These are phyloP conservation scores for Paramuricea clavata DNA, from an alignment of 92 coral and sea anemone genomes.

Conservation along the genomic window DNA sequence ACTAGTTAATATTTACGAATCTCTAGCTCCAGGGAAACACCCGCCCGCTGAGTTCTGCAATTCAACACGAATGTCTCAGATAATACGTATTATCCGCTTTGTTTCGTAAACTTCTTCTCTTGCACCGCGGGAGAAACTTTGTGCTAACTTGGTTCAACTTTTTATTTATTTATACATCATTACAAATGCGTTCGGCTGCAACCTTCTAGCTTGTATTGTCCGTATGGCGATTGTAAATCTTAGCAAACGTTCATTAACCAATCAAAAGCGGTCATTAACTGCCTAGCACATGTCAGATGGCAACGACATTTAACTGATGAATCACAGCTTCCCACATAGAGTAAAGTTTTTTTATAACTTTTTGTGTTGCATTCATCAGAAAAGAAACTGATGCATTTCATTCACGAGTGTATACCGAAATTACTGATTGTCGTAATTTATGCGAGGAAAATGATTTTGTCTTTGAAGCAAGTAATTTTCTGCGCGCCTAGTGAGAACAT, in stretches of 20 bases:
- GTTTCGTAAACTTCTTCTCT: background rate
- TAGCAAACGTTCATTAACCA: background rate
- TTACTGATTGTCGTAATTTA: background rate
- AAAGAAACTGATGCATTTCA: too few relatives aligned
- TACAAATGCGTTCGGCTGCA: background rate
- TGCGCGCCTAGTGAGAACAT: background rate
- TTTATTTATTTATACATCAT: background rate
- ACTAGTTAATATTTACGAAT: constrained; percentile 45
- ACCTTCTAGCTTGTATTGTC: background rate
- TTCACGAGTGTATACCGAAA: background rate
- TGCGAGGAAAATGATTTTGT: background rate
- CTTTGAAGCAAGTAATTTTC: background rate
- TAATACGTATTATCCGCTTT: background rate
- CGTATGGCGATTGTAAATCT: background rate
- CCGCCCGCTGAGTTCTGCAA: constrained; percentile 12
- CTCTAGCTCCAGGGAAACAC: constrained; percentile 39
- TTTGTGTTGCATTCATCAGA: too few relatives aligned
- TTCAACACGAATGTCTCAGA: background rate
- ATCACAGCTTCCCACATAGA: background rate
- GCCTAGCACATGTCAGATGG: constrained; percentile 22
- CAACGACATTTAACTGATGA: constrained; percentile 4
- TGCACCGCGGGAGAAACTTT: background rate
- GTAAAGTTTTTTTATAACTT: background rate
- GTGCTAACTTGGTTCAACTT: constrained; percentile 2
- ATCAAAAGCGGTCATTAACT: background rate